phyloP scores from a whole-genome alignment of 2,797 vertebrate genomes.

The Acanthurus lineatus region DNA sequence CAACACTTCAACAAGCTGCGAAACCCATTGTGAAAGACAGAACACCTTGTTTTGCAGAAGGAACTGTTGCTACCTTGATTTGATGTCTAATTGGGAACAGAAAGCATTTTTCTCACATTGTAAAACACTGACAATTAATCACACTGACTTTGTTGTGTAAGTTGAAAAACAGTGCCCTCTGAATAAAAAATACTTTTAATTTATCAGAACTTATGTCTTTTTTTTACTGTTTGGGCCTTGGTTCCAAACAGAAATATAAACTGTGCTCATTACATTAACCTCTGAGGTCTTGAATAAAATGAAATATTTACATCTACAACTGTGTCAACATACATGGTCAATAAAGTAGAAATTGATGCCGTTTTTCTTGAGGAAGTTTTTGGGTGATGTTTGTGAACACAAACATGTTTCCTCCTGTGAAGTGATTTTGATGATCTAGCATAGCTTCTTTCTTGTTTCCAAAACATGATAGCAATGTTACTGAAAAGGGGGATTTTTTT shows the following conservation, averaged over 20 bases:
- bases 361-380: too few species aligned
- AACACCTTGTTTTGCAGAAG: constrained; percentile 5
- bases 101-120: neutral
- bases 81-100: constrained; percentile 10
- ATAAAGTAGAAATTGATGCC: too few species aligned
- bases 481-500: neutral
- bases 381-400: too few species aligned
- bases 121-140: constrained; percentile 2
- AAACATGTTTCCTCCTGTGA: too few species aligned
- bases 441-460: neutral
- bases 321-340: too few species aligned
- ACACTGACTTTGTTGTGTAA: neutral
- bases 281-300: neutral
- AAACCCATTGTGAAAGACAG: constrained; percentile 24
- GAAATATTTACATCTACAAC: too few species aligned
- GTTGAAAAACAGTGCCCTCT: neutral
- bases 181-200: neutral
- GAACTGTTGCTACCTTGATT: constrained; percentile 8
- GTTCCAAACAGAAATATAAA: neutral
- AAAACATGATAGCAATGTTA: neutral
- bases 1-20: constrained; percentile 11
- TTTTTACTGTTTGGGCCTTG: neutral
- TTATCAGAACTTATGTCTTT: neutral
- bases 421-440: neutral
- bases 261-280: neutral